Evolutionary conservation across 2,888 invertebrate species (phyloP).

Genomic region (Lacanobia oleracea): DNA sequence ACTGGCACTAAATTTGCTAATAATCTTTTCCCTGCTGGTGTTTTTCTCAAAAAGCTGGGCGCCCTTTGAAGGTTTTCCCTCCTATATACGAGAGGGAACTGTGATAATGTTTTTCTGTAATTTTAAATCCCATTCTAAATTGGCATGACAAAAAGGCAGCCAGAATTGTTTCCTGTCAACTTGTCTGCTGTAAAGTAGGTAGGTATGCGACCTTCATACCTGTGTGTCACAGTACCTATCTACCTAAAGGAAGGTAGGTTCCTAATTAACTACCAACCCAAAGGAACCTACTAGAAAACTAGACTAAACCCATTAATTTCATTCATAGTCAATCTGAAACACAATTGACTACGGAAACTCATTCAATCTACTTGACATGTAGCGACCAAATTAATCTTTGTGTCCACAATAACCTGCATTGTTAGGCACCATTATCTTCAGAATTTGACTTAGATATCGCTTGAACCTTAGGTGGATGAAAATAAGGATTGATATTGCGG

Average conservation of each 20-base stretch:
- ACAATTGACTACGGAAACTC: not conserved
- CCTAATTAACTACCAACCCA: not conserved
- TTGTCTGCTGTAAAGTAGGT: no score
- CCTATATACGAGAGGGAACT: no score
- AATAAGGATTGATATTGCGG: slow-evolving; percentile 19
- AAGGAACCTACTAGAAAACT: not conserved
- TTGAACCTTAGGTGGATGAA: fast-evolving
- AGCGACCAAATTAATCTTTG: slow-evolving; percentile 44
- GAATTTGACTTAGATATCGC: not conserved
- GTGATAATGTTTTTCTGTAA: no score
- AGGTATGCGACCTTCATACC: no score
- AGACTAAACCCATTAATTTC: not conserved
- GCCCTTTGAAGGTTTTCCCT: no score
- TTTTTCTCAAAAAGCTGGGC: no score
- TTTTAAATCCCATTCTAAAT: no score
- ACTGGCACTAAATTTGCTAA: no score
- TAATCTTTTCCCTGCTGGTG: no score
- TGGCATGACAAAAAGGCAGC: no score
- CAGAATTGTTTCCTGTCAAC: no score
- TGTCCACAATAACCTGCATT: slow-evolving; percentile 48
- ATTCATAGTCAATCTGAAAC: slow-evolving; percentile 2
- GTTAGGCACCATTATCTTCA: slow-evolving; percentile 44
- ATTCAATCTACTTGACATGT: slow-evolving; percentile 16
- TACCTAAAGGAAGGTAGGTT: not conserved
- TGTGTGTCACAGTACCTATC: no score